Base-by-base conservation (phyloP, 1,140 invertebrate genomes). In the Trachymyrmex septentrionalis region DNA sequence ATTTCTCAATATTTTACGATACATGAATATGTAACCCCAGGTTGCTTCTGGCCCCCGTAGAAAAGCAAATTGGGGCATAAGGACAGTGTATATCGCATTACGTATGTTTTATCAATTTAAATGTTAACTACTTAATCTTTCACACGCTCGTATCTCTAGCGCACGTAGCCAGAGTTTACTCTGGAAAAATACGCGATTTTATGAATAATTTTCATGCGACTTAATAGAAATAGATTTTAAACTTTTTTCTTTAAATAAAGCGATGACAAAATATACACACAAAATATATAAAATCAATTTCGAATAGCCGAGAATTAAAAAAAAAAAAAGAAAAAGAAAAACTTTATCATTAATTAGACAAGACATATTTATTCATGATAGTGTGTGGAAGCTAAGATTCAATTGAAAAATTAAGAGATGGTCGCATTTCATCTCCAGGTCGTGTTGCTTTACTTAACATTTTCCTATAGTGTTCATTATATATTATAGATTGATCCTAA, bases 381-480 rank as follows among this genome's bases (percentile, higher is more conserved):
- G 90, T 92, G 85, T 89, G 89, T 89, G 89, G 88, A 87, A 92
- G 67, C 77, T 30, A 91, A 92, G 88, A 84, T 92, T 93, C 67
- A 91, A 86, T 92, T 92, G 82, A 69, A 50, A 91, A 89, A 85
- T 84, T 84, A 76, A 89, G 89, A 92, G 89, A 93, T 94, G 93
- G 93, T 93, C 93, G 92, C 93, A 94, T 94, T 94, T 94, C 88
- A 94, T 92, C 91, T 93, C 27, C 92, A 89, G 91, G 92, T 93
- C 88, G 84, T 75, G 82, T 85, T 63, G 71, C 44, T 82, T 78
- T 10, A 14, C 63, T 87, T 87, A 86, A 88, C 19, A n/a, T 81
- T 87, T 87, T 27, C 64, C 44, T 80, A 55, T 76, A 88, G 63
- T 85, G 66, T 73, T 84, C 61, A 86, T 69, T 69, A 69, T 44